These are phyloP conservation scores for Malthinus seriepunctatus DNA, from an alignment of 2,888 invertebrate genomes.

Conservation along the genomic window DNA sequence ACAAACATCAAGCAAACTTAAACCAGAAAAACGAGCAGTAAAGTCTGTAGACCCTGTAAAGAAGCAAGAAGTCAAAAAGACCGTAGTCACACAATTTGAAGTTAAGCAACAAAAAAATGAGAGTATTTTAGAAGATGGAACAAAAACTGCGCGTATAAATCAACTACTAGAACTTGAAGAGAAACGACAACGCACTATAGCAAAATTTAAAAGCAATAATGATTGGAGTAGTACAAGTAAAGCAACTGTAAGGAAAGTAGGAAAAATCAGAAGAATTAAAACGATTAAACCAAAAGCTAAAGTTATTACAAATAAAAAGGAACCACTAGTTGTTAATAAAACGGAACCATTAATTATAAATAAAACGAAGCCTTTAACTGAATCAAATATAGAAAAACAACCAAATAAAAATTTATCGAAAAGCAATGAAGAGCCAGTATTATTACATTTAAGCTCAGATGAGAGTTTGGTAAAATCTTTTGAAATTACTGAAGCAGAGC, in stretches of 20 bases:
- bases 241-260: not conserved
- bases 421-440: constrained; percentile 16
- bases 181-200: constrained; percentile 42
- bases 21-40: not conserved
- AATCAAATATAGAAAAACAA: too few relatives aligned
- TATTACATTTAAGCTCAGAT: constrained; percentile 37
- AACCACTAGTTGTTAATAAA: not conserved
- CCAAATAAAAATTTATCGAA: constrained; percentile 13
- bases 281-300: not conserved
- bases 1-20: not conserved
- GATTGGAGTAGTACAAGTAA: not conserved
- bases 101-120: constrained; percentile 4
- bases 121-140: constrained; percentile 13
- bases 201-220: constrained; percentile 32
- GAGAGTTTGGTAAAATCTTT: constrained; percentile 23
- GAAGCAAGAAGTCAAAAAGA: too few relatives aligned
- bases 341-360: not conserved
- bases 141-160: constrained; percentile 22
- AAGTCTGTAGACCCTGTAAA: too few relatives aligned
- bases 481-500: constrained; percentile 26
- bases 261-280: not conserved
- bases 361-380: not conserved
- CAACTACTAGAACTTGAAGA: constrained; percentile 36
- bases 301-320: not conserved
- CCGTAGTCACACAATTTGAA: not conserved